Conservation (phyloP, 2,113 vertebrate genomes). For the Pycnonotus jocosus region DNA sequence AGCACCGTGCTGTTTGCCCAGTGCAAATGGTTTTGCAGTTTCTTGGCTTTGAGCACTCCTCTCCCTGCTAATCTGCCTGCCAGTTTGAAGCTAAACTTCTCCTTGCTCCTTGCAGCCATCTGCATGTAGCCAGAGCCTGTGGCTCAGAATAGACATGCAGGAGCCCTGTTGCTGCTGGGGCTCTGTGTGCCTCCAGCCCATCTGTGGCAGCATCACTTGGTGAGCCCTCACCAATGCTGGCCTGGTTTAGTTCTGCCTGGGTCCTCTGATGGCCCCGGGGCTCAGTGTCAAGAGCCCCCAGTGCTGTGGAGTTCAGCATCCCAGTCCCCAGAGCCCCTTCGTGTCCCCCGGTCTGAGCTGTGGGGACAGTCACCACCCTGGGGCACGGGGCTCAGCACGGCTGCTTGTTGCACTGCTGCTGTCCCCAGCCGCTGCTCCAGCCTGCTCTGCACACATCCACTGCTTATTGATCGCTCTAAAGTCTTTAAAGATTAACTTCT, state of each 20-base stretch:
- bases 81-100: neutral
- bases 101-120: neutral
- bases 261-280: neutral
- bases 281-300: neutral
- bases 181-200: neutral
- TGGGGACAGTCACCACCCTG: neutral
- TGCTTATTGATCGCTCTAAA: conserved; percentile 45
- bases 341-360: accelerated
- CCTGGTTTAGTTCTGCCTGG: neutral
- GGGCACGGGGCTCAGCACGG: accelerated
- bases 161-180: accelerated
- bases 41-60: neutral
- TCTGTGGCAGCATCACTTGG: neutral
- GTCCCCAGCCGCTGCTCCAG: neutral
- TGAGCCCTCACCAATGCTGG: accelerated
- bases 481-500: conserved; percentile 63
- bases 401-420: neutral
- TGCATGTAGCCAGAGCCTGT: neutral
- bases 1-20: neutral
- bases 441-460: neutral
- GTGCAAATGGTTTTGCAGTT: neutral
- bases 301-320: neutral
- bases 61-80: neutral
- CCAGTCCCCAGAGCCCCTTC: neutral
- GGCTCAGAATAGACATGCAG: accelerated